A percentile compares a stretch with the other conserved stretches of the same genome.
These are phyloP conservation scores for Apotomis turbidana DNA, from an alignment of 2,888 invertebrate species.

Conservation along the genomic window DNA sequence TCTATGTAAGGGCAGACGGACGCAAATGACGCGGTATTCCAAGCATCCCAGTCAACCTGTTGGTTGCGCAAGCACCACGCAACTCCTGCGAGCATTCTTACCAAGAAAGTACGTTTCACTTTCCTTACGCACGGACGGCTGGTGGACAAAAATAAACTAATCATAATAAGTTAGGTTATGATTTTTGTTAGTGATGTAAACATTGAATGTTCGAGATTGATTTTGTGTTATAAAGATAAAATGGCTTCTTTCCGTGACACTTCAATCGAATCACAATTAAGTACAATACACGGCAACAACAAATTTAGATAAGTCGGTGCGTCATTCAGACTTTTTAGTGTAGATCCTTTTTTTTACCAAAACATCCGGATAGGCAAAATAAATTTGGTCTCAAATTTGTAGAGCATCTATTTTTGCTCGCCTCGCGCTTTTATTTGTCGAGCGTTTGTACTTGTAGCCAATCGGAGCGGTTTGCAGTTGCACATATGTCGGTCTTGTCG, in stretches of 20 bases:
- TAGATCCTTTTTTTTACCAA: too few species aligned
- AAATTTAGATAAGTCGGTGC: too few species aligned
- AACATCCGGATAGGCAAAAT: too few species aligned
- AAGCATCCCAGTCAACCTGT: conserved; percentile 36
- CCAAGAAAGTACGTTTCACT: conserved; percentile 71
- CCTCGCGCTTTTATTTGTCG: too few species aligned
- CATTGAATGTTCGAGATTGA: neutral
- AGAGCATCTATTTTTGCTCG: too few species aligned
- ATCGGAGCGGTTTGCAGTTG: too few species aligned
- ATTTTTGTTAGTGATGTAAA: conserved; percentile 20
- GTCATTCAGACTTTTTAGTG: too few species aligned
- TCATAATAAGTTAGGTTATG: conserved; percentile 23
- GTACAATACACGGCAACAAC: too few species aligned
- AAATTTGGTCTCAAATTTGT: too few species aligned
- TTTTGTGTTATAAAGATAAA: neutral
- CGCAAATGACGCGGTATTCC: conserved; percentile 16
- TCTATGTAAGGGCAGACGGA: conserved; percentile 34
- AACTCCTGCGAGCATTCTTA: conserved; percentile 69
- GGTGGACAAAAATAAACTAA: conserved; percentile 15
- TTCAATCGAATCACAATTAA: too few species aligned
- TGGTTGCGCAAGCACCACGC: conserved; percentile 48
- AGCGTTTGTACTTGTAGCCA: too few species aligned
- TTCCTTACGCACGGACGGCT: conserved; percentile 67
- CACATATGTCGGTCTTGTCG: too few species aligned
- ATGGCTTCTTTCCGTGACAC: neutral